Conservation (phyloP, 2,113 vertebrate genomes). For the Perca schrenkii region DNA sequence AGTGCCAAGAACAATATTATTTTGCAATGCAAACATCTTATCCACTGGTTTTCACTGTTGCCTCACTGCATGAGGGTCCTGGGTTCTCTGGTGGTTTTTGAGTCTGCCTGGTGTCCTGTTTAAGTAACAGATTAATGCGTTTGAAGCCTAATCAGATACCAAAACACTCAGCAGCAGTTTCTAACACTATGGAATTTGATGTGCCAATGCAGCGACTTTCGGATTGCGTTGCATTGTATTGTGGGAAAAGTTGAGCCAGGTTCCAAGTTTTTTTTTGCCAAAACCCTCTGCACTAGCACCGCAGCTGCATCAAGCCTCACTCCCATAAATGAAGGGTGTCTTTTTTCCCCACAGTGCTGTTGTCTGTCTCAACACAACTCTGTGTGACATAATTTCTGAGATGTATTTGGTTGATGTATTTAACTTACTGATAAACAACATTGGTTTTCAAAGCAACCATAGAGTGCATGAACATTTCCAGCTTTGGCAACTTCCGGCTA, state of each 20-base stretch:
- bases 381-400: not conserved
- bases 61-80: too few species aligned
- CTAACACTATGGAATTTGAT: not conserved
- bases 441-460: not conserved
- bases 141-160: not conserved
- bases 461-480: not conserved
- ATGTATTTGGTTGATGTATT: not conserved
- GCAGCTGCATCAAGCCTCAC: conserved; percentile 10
- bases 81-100: not conserved
- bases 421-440: not conserved
- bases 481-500: not conserved
- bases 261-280: not conserved
- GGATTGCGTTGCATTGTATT: too few species aligned
- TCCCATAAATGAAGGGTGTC: not conserved
- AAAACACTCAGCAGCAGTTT: not conserved
- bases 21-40: conserved; percentile 16
- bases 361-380: not conserved
- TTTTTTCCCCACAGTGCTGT: not conserved
- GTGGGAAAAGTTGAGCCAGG: not conserved
- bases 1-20: not conserved
- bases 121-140: not conserved
- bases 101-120: not conserved
- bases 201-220: not conserved
- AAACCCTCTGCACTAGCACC: too few species aligned
- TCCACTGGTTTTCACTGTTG: too few species aligned